These are phyloP conservation scores for Zeus faber DNA, from an alignment of 2,113 vertebrate genomes.

Conservation along the genomic window DNA sequence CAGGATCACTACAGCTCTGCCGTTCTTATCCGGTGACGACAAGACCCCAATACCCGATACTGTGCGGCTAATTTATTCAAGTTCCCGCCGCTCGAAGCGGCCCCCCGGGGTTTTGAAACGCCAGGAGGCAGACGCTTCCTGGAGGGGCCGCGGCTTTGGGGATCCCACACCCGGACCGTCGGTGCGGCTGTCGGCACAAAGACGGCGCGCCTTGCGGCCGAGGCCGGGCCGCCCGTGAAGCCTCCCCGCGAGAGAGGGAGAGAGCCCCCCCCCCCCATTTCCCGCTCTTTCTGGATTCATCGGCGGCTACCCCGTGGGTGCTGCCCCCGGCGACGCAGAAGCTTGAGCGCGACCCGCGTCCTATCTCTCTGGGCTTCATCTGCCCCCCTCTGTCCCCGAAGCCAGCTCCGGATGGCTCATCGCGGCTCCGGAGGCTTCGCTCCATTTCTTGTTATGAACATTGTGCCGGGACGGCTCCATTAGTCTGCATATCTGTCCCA, in stretches of 20 bases:
- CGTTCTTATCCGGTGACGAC: slow-evolving; percentile 67
- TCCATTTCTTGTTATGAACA: slow-evolving; percentile 46
- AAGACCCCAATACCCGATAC: slow-evolving; percentile 50
- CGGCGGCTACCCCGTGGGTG: no score
- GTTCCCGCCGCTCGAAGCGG: no score
- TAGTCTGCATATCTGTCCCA: slow-evolving; percentile 48
- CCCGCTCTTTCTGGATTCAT: no score
- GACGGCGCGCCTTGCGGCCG: no score
- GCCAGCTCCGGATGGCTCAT: slow-evolving; percentile 34
- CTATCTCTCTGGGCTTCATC: neutral
- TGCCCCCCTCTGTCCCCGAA: neutral
- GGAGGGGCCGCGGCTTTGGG: neutral
- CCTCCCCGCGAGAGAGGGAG: no score
- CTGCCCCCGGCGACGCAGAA: no score
- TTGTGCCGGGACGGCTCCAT: slow-evolving; percentile 35
- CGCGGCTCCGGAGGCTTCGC: slow-evolving; percentile 39
- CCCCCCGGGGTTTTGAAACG: no score
- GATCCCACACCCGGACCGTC: no score
- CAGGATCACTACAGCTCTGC: slow-evolving; percentile 54
- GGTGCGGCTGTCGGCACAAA: no score
- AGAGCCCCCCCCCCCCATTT: no score
- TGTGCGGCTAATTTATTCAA: slow-evolving; percentile 8
- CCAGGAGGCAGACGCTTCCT: slow-evolving; percentile 10
- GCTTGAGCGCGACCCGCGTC: no score
- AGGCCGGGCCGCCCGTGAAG: no score